Evolutionary conservation across 2,888 invertebrate species (phyloP).

Genomic region (Melieria picta): DNA sequence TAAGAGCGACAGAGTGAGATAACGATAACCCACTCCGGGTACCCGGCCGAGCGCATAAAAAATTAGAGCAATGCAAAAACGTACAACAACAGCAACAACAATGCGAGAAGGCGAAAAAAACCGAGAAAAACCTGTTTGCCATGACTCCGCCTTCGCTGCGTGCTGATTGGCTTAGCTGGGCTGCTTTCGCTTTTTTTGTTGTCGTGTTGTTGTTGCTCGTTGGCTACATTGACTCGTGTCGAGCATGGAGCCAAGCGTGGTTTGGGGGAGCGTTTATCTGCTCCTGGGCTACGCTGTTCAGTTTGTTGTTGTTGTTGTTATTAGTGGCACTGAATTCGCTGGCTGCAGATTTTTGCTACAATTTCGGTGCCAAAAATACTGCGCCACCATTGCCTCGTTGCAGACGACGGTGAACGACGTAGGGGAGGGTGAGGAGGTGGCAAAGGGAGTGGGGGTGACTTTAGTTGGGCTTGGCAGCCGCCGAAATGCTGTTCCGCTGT

Average conservation of each 20-base stretch:
- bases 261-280: slow-evolving; percentile 40
- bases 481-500: too few relatives aligned
- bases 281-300: not conserved
- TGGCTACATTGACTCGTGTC: too few relatives aligned
- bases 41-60: slow-evolving; percentile 42
- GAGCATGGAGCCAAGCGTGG: not conserved
- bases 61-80: slow-evolving; percentile 22
- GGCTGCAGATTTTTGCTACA: slow-evolving; percentile 14
- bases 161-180: slow-evolving; percentile 59
- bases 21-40: slow-evolving; percentile 54
- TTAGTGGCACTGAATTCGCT: slow-evolving; percentile 7
- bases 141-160: slow-evolving; percentile 60
- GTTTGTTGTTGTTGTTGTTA: not conserved
- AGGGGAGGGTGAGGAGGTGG: too few relatives aligned
- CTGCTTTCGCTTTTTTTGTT: slow-evolving; percentile 31
- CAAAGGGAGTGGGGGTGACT: too few relatives aligned
- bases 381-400: slow-evolving; percentile 7
- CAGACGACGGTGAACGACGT: not conserved
- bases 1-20: slow-evolving; percentile 59
- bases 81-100: slow-evolving; percentile 51
- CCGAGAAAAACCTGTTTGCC: slow-evolving; percentile 51
- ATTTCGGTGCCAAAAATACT: slow-evolving; percentile 28
- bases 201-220: not conserved
- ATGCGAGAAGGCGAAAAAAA: slow-evolving; percentile 46
- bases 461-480: too few relatives aligned